These are phyloP conservation scores for Zaprionus vittiger DNA, from an alignment of 1,140 invertebrate species.

Conservation along the genomic window DNA sequence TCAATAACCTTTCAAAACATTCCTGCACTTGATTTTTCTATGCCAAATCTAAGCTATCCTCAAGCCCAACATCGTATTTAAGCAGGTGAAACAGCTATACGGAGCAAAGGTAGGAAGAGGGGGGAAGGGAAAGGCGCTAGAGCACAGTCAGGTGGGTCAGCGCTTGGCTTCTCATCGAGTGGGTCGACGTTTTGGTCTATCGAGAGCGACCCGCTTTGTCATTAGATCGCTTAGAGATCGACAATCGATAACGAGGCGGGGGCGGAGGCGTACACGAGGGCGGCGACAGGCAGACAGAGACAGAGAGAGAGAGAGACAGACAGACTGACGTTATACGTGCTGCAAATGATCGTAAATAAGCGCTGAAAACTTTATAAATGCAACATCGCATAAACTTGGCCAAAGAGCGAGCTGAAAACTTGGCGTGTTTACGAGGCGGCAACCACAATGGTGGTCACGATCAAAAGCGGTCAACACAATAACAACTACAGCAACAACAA, in stretches of 20 bases:
- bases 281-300: background rate
- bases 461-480: slow-evolving; percentile 75
- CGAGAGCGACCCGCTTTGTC: slow-evolving; percentile 12
- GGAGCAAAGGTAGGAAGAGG: too few relatives aligned
- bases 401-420: slow-evolving; percentile 40
- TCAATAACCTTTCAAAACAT: background rate
- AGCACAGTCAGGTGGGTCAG: background rate
- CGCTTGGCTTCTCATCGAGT: slow-evolving; percentile 37
- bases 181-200: slow-evolving; percentile 14
- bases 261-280: slow-evolving; percentile 26
- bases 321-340: slow-evolving; percentile 44
- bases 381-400: slow-evolving; percentile 74
- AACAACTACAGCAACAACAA: slow-evolving; percentile 23
- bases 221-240: slow-evolving; percentile 26
- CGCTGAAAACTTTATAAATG: slow-evolving; percentile 80
- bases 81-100: background rate
- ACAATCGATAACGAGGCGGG: slow-evolving; percentile 43
- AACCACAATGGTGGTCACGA: slow-evolving; percentile 81
- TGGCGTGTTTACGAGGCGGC: slow-evolving; percentile 78
- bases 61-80: background rate
- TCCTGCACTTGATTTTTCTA: background rate
- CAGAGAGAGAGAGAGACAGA: background rate
- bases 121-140: background rate
- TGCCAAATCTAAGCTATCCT: background rate
- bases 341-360: slow-evolving; percentile 75